Conservation (phyloP, 1,140 invertebrate genomes). For the Sycobia sp. region DNA sequence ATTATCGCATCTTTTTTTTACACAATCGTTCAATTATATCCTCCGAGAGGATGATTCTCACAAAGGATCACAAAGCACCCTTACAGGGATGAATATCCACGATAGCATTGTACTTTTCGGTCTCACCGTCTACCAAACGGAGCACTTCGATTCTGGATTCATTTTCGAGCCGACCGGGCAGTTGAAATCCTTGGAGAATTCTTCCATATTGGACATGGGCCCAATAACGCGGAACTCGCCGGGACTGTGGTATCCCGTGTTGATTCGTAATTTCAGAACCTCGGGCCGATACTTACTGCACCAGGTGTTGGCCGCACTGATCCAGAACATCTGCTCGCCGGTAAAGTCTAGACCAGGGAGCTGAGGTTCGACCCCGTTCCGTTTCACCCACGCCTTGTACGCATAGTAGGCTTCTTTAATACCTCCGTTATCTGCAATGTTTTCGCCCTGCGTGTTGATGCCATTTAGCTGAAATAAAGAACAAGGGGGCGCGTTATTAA, state of each 20-base stretch:
- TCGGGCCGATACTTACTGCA: slow-evolving; percentile 73
- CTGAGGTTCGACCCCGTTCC: slow-evolving; percentile 68
- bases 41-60: no score
- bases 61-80: no score
- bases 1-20: no score
- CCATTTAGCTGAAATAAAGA: slow-evolving; percentile 73
- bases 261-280: slow-evolving; percentile 74
- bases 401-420: slow-evolving; percentile 86
- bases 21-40: no score
- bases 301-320: slow-evolving; percentile 73
- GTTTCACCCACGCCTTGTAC: slow-evolving; percentile 73
- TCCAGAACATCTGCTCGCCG: slow-evolving; percentile 79
- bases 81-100: no score
- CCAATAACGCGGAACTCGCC: slow-evolving; percentile 84
- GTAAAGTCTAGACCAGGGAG: slow-evolving; percentile 67
- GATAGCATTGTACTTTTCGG: no score
- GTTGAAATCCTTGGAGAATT: slow-evolving; percentile 86
- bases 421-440: slow-evolving; percentile 90
- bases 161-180: slow-evolving; percentile 81
- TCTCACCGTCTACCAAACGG: slow-evolving; percentile 71
- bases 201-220: slow-evolving; percentile 85
- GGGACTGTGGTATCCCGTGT: slow-evolving; percentile 79
- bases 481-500: no score
- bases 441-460: slow-evolving; percentile 88
- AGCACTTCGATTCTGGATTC: slow-evolving; percentile 89